Evolutionary conservation across 2,797 vertebrate species (phyloP).

Genomic region (Glossophaga mutica): DNA sequence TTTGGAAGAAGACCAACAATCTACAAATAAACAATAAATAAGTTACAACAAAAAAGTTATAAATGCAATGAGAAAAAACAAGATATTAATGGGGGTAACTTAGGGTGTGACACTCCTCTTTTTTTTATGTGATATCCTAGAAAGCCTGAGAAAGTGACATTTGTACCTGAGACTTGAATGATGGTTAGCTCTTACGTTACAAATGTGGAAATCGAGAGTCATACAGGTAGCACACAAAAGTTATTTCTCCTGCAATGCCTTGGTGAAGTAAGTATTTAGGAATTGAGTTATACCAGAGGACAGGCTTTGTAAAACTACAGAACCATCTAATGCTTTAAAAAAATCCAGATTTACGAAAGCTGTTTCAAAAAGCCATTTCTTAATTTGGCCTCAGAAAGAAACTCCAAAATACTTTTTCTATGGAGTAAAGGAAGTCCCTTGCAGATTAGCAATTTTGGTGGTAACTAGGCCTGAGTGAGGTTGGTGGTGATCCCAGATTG

Average conservation of each 20-base stretch:
- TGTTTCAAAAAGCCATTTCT: neutral
- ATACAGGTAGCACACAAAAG: neutral
- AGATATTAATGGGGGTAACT: neutral
- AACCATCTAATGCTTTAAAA: neutral
- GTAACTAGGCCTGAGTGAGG: neutral
- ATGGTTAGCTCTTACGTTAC: neutral
- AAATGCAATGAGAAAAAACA: neutral
- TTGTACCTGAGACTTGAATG: neutral
- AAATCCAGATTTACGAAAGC: neutral
- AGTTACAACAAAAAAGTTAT: neutral
- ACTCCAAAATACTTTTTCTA: neutral
- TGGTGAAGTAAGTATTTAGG: neutral
- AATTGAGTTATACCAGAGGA: neutral
- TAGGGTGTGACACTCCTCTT: neutral
- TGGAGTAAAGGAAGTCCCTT: neutral
- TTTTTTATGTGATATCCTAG: neutral
- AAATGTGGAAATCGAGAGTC: neutral
- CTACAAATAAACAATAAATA: neutral
- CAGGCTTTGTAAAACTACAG: neutral
- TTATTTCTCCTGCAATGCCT: neutral
- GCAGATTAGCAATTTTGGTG: neutral
- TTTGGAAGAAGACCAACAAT: neutral
- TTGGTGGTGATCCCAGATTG: neutral
- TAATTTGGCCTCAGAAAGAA: neutral
- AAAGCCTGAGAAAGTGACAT: neutral